phyloP scores from a whole-genome alignment of 2,797 vertebrate genomes.

The Caiman crocodilus region DNA sequence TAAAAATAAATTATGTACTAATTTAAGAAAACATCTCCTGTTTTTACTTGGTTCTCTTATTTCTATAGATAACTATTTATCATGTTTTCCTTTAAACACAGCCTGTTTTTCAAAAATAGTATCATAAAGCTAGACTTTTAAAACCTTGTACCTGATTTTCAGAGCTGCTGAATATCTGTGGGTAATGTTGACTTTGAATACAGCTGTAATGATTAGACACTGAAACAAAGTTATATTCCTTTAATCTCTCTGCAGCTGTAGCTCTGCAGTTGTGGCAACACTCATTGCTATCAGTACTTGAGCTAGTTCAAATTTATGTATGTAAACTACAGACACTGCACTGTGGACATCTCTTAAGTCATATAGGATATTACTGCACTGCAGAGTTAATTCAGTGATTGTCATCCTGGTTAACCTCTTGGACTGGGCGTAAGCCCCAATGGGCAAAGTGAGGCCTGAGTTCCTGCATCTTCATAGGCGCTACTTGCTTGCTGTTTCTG shows the following conservation, averaged over 20 bases:
- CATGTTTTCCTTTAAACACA: background rate
- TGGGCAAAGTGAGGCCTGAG: no score
- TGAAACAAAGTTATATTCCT: accelerated
- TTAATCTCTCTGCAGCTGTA: background rate
- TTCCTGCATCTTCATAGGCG: no score
- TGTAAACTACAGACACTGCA: accelerated
- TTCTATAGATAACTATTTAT: background rate
- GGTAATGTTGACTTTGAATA: background rate
- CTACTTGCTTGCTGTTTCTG: no score
- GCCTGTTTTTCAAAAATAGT: background rate
- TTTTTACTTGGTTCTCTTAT: background rate
- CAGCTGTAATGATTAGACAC: background rate
- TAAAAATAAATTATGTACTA: background rate
- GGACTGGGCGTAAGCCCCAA: no score
- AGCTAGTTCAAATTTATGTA: background rate
- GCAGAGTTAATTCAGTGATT: no score
- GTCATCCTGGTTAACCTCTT: no score
- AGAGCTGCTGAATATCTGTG: background rate
- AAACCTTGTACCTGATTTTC: background rate
- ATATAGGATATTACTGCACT: background rate
- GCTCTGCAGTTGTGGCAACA: background rate
- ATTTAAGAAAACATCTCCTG: conserved; percentile 59
- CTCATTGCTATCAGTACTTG: background rate
- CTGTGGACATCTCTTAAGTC: background rate
- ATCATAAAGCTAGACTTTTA: background rate